Evolutionary conservation across 2,797 vertebrate species (phyloP).

Genomic region (Carapus acus): DNA sequence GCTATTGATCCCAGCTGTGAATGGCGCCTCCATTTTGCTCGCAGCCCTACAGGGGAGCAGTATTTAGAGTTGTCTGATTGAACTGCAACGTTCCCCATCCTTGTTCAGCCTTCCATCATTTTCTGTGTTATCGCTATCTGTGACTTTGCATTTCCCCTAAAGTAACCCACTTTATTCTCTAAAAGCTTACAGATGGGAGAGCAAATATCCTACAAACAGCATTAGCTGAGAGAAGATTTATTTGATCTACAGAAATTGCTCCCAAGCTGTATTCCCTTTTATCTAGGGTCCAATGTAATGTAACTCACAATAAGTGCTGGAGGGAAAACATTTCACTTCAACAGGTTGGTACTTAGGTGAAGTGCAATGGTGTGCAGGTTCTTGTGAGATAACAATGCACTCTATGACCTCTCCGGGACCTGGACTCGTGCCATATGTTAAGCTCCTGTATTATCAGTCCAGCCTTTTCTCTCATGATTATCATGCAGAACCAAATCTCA

Average conservation of each 20-base stretch:
- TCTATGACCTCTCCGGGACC: neutral
- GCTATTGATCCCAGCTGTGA: conserved; percentile 69
- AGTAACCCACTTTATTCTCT: conserved; percentile 17
- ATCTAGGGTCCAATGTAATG: conserved; percentile 6
- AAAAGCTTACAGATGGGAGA: conserved; percentile 38
- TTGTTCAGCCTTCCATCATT: conserved; percentile 49
- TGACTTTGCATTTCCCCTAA: conserved; percentile 40
- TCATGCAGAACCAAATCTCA: neutral
- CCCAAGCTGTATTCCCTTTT: conserved; percentile 24
- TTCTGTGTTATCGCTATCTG: conserved; percentile 29
- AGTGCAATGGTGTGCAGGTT: neutral
- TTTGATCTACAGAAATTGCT: conserved; percentile 30
- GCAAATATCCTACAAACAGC: conserved; percentile 39
- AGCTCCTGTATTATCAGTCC: conserved; percentile 3
- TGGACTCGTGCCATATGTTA: neutral
- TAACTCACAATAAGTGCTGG: conserved; percentile 14
- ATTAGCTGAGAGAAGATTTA: conserved; percentile 38
- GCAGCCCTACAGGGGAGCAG: conserved; percentile 48
- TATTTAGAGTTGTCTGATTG: conserved; percentile 69
- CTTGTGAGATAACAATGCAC: neutral
- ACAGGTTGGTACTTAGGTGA: neutral
- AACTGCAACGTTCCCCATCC: conserved; percentile 20
- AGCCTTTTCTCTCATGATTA: conserved; percentile 3
- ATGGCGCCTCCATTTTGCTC: conserved; percentile 53
- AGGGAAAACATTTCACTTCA: conserved; percentile 7